Conservation (phyloP, 2,797 vertebrate genomes). For the Alfaro cultratus region DNA sequence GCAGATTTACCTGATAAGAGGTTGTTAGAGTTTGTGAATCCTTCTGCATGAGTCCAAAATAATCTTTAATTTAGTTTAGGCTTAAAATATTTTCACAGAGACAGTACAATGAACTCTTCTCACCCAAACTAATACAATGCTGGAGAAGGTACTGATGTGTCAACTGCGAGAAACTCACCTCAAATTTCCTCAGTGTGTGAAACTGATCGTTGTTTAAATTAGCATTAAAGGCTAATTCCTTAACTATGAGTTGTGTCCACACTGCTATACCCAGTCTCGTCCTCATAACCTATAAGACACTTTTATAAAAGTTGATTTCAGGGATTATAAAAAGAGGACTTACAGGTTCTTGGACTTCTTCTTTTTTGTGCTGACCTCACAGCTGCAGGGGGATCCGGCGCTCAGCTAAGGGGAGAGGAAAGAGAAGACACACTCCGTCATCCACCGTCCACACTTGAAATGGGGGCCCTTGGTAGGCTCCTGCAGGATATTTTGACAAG, state of each 20-base stretch:
- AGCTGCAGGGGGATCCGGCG: slow-evolving; percentile 83
- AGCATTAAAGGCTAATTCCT: slow-evolving; percentile 34
- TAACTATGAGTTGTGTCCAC: neutral
- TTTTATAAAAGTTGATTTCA: neutral
- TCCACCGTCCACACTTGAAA: slow-evolving; percentile 61
- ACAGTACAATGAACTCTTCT: slow-evolving; percentile 18
- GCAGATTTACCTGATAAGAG: slow-evolving; percentile 19
- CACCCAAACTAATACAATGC: slow-evolving; percentile 18
- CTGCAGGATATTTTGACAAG: slow-evolving; percentile 24
- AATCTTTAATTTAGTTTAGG: neutral
- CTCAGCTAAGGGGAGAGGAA: slow-evolving; percentile 86
- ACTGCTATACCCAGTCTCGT: neutral
- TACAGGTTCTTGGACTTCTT: slow-evolving; percentile 93
- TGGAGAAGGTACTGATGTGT: neutral
- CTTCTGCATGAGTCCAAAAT: neutral
- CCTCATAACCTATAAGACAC: neutral
- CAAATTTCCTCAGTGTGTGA: slow-evolving; percentile 30
- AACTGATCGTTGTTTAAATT: slow-evolving; percentile 30
- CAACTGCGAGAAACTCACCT: slow-evolving; percentile 3
- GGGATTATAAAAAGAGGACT: slow-evolving; percentile 67
- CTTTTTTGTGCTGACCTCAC: slow-evolving; percentile 85
- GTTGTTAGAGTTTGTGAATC: neutral
- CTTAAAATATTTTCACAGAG: neutral
- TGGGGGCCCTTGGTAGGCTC: slow-evolving; percentile 47
- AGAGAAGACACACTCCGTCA: slow-evolving; percentile 77